Evolutionary conservation across 2,113 vertebrate species (phyloP).

Genomic region (Campylomormyrus tamandua): DNA sequence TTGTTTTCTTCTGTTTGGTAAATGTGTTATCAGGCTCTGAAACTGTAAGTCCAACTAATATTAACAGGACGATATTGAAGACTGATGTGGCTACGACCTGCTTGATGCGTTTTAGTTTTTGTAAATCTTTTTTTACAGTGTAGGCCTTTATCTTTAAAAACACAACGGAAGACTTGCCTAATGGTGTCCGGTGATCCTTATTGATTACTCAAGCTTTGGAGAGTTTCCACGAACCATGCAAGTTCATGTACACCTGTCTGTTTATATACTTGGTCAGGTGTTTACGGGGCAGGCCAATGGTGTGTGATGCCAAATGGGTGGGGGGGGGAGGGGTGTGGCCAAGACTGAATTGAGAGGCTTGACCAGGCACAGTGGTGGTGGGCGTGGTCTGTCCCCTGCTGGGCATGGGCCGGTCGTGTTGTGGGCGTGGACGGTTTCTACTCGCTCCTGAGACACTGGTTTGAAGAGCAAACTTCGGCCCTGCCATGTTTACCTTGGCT

Average conservation of each 20-base stretch:
- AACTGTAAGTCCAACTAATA: not conserved
- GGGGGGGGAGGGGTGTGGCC: not conserved
- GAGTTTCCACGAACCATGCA: not conserved
- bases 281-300: constrained; percentile 21
- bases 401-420: not conserved
- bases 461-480: constrained; percentile 85
- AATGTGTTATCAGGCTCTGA: constrained; percentile 5
- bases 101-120: not conserved
- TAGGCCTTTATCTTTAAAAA: not conserved
- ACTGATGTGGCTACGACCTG: not conserved
- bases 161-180: not conserved
- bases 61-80: not conserved
- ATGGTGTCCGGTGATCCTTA: not conserved
- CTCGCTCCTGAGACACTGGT: constrained; percentile 67
- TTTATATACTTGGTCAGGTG: constrained; percentile 2
- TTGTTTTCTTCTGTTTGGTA: not conserved
- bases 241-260: not conserved
- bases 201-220: not conserved
- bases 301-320: constrained; percentile 44
- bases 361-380: not conserved
- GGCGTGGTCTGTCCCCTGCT: not conserved
- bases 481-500: constrained; percentile 89
- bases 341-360: constrained; percentile 32
- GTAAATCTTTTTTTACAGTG: not conserved
- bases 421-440: constrained; percentile 48